A percentile compares a stretch with the other conserved stretches of the same genome.
phyloP scores from a whole-genome alignment of 2,888 invertebrate species.

The Philereme vetulata region DNA sequence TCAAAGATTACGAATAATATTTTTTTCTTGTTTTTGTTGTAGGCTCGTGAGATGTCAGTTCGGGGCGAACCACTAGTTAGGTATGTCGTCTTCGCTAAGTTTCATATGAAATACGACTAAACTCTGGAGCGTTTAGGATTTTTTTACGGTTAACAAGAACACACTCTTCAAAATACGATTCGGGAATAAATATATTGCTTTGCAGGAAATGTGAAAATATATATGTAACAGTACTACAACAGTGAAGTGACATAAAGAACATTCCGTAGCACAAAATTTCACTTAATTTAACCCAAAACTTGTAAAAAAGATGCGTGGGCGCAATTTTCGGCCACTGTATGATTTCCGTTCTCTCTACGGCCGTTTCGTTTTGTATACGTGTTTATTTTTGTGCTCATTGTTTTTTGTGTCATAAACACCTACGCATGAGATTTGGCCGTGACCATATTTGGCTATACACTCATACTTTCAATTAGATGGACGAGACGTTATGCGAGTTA shows the following conservation, averaged over 20 bases:
- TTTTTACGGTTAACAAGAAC: too few relatives aligned
- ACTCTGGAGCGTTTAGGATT: too few relatives aligned
- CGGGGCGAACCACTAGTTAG: too few relatives aligned
- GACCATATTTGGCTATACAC: constrained; percentile 34
- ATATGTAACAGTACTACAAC: too few relatives aligned
- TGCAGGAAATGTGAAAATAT: too few relatives aligned
- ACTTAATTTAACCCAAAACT: constrained; percentile 12
- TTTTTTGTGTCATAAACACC: constrained; percentile 39
- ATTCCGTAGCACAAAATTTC: constrained; percentile 8
- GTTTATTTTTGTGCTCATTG: constrained; percentile 28
- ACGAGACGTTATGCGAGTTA: constrained; percentile 10
- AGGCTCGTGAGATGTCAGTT: too few relatives aligned
- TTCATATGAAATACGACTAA: too few relatives aligned
- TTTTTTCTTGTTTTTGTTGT: too few relatives aligned
- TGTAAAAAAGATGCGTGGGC: constrained; percentile 42
- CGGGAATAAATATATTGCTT: too few relatives aligned
- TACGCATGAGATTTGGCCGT: constrained; percentile 34
- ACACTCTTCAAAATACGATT: too few relatives aligned
- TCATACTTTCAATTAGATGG: constrained; percentile 24
- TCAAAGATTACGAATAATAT: too few relatives aligned
- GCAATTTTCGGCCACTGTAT: constrained; percentile 44
- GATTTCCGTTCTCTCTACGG: constrained; percentile 31
- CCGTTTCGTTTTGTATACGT: constrained; percentile 33
- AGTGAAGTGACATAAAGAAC: background rate
- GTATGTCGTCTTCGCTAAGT: too few relatives aligned